A percentile compares a stretch with the other conserved stretches of the same genome.
phyloP scores from a whole-genome alignment of 2,113 vertebrate species.

The Stictonetta naevosa region DNA sequence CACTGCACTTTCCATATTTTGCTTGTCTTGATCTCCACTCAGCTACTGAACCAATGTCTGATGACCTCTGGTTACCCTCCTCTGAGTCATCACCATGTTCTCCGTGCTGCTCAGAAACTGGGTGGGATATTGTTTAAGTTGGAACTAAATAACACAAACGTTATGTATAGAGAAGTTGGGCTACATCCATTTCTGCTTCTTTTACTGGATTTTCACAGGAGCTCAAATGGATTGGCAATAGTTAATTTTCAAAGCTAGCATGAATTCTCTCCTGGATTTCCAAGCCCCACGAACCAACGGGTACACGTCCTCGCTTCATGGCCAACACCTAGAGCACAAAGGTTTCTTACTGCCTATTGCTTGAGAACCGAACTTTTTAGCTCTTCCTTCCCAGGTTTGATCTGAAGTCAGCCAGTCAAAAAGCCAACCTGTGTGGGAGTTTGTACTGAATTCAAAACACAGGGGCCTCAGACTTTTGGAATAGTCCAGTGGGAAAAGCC shows the following conservation, averaged over 20 bases:
- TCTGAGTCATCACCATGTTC: not conserved
- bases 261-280: not conserved
- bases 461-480: not conserved
- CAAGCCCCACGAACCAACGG: not conserved
- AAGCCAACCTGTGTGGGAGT: not conserved
- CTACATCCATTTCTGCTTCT: not conserved
- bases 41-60: not conserved
- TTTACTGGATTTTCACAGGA: not conserved
- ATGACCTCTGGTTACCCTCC: not conserved
- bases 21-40: not conserved
- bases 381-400: not conserved
- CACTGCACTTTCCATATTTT: not conserved
- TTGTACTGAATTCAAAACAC: not conserved
- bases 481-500: not conserved
- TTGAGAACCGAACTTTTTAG: not conserved
- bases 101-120: not conserved
- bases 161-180: not conserved
- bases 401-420: not conserved
- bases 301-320: rapidly evolving
- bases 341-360: not conserved
- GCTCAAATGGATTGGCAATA: not conserved
- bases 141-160: not conserved
- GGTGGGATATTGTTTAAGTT: not conserved
- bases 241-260: not conserved
- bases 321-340: rapidly evolving